Evolutionary conservation across 2,888 invertebrate genomes (phyloP).

Genomic region (Dryobotodes eremita): DNA sequence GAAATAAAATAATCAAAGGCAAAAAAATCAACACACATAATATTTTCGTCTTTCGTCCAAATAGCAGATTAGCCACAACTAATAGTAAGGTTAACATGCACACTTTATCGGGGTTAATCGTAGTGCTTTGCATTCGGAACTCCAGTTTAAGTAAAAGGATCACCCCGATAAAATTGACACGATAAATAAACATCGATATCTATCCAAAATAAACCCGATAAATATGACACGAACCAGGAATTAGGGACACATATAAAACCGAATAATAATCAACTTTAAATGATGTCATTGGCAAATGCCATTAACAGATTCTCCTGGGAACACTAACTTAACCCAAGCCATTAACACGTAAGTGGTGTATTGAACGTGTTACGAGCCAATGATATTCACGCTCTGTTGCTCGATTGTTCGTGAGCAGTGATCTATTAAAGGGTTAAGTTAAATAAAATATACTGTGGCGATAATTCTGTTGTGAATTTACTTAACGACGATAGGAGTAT

Average conservation of each 20-base stretch:
- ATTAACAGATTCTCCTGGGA: constrained; percentile 37
- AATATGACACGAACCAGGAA: neutral
- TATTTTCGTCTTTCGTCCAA: neutral
- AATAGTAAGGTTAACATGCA: neutral
- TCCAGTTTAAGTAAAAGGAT: neutral
- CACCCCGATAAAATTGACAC: neutral
- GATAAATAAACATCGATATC: neutral
- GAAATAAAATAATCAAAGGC: neutral
- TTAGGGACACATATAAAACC: constrained; percentile 7
- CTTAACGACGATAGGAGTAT: neutral
- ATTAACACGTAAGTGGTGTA: constrained; percentile 41
- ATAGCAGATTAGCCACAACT: neutral
- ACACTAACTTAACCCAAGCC: constrained; percentile 10
- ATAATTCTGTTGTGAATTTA: neutral
- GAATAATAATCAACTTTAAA: constrained; percentile 30
- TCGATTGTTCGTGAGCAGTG: constrained; percentile 28
- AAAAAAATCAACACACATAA: neutral
- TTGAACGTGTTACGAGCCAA: constrained; percentile 40
- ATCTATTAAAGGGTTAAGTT: neutral
- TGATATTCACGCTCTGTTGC: constrained; percentile 42
- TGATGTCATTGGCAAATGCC: constrained; percentile 24
- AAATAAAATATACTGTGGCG: neutral
- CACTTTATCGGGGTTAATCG: neutral
- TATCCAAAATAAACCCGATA: neutral
- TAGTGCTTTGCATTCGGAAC: neutral